These are phyloP conservation scores for Harpalus rubripes DNA, from an alignment of 2,888 invertebrate species.

Conservation along the genomic window DNA sequence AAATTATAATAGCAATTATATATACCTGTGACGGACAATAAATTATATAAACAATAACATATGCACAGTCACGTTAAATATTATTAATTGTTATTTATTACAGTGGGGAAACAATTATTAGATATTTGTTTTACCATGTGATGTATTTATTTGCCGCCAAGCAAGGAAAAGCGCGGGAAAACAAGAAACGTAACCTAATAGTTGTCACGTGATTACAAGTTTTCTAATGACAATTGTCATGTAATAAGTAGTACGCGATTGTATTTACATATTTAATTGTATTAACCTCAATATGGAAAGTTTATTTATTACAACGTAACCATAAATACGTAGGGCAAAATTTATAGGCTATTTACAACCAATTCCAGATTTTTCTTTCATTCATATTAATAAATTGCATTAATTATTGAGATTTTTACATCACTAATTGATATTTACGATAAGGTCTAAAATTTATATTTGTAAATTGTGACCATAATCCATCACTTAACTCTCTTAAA, in stretches of 20 bases:
- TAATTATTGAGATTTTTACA: constrained; percentile 12
- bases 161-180: constrained; percentile 25
- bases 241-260: constrained; percentile 24
- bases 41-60: constrained; percentile 64
- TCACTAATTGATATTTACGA: constrained; percentile 9
- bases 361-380: constrained; percentile 14
- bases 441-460: neutral
- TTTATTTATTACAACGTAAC: constrained; percentile 21
- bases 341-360: constrained; percentile 34
- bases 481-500: neutral
- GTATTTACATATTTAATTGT: constrained; percentile 54
- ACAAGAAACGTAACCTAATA: constrained; percentile 17
- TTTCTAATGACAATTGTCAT: constrained; percentile 44
- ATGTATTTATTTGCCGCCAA: constrained; percentile 42
- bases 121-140: constrained; percentile 38
- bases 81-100: constrained; percentile 65
- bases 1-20: constrained; percentile 66
- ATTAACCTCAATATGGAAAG: constrained; percentile 47
- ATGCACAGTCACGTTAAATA: constrained; percentile 63
- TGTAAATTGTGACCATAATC: neutral
- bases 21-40: constrained; percentile 51
- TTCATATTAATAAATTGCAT: neutral
- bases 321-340: constrained; percentile 33
- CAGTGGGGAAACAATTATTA: constrained; percentile 44
- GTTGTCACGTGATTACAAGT: constrained; percentile 41